phyloP scores from a whole-genome alignment of 2,113 vertebrate species.

The Perca fluviatilis region DNA sequence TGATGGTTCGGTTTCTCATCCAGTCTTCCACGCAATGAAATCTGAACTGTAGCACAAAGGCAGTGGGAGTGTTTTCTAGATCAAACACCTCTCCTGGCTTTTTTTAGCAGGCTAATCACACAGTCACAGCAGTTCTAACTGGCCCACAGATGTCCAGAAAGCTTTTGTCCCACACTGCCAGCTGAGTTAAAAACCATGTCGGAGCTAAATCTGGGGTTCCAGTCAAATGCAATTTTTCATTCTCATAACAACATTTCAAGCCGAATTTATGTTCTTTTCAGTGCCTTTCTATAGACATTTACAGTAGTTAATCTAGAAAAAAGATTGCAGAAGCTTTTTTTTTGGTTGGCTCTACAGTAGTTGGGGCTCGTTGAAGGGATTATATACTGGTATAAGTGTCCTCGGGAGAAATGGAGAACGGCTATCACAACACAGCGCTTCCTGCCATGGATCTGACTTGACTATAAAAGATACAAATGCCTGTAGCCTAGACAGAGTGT shows the following conservation, averaged over 20 bases:
- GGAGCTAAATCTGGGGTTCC: conserved; percentile 42
- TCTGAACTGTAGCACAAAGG: conserved; percentile 29
- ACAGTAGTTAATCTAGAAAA: conserved; percentile 34
- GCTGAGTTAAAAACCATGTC: conserved; percentile 47
- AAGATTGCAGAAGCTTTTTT: conserved; percentile 26
- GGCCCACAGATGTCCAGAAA: conserved; percentile 60
- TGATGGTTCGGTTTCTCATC: conserved; percentile 18
- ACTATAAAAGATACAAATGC: conserved; percentile 39
- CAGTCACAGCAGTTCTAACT: conserved; percentile 35
- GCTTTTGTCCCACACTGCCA: conserved; percentile 54
- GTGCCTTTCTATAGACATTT: conserved; percentile 2
- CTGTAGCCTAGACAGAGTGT: background rate
- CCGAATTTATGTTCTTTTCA: conserved; percentile 16
- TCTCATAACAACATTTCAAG: conserved; percentile 23
- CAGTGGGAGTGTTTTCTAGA: conserved; percentile 22
- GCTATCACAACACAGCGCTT: conserved; percentile 54
- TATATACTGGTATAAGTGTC: conserved; percentile 20
- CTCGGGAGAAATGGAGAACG: conserved; percentile 16
- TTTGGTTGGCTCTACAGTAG: background rate
- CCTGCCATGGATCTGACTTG: conserved; percentile 44
- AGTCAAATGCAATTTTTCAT: conserved; percentile 40
- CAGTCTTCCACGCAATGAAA: conserved; percentile 4
- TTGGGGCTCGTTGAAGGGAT: conserved; percentile 33
- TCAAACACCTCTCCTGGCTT: conserved; percentile 54
- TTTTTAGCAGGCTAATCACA: conserved; percentile 70